Evolutionary conservation across 2,797 vertebrate genomes (phyloP), one percentile per base, ranked within the genome.

Genomic region (Chanos chanos): DNA sequence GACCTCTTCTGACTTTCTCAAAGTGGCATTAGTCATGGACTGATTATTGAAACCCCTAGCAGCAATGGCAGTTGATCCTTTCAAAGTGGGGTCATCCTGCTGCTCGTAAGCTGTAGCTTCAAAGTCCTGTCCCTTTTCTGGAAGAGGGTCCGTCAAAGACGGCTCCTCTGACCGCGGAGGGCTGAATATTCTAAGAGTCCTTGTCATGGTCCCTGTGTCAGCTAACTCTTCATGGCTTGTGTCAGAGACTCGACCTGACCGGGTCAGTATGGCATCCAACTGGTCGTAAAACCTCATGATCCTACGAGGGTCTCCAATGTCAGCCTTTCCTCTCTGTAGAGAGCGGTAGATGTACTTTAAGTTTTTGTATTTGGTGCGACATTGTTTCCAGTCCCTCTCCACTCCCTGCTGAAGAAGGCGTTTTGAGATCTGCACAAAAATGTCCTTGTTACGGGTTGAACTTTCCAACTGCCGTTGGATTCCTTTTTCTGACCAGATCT

Each of bases 371-470:
- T 95, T 95, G 4, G 89, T 93, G 66, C 84, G 86, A 64, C 91
- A 94, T 61, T 95, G 90, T 66, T 94, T 97, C 92, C 90, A 94
- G 84, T 95, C 92, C 2, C 91, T 90, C 5, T 95, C 92, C 12
- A 92, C 91, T 53, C 92, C 91, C 54, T 87, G 81, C 72, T 91
- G 89, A 84, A 89, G 82, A 48, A 94, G 50, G 69, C 86, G 83
- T 76, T 85, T 89, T 54, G 91, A 91, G 77, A 92, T 94, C 86
- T 94, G 90, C 72, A 94, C 85, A 41, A 93, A 93, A 73, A 95
- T 92, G 77, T 95, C 90, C 67, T 92, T 91, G 83, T 95, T 95
- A 68, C 91, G 89, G 49, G 89, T 94, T 2, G 91, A 90, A 57
- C 88, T 90, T 81, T 96, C 90, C 77, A 95, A 79, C 83, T 92